Evolutionary conservation across 2,888 invertebrate genomes (phyloP).

Genomic region (Lochmaea crataegi): DNA sequence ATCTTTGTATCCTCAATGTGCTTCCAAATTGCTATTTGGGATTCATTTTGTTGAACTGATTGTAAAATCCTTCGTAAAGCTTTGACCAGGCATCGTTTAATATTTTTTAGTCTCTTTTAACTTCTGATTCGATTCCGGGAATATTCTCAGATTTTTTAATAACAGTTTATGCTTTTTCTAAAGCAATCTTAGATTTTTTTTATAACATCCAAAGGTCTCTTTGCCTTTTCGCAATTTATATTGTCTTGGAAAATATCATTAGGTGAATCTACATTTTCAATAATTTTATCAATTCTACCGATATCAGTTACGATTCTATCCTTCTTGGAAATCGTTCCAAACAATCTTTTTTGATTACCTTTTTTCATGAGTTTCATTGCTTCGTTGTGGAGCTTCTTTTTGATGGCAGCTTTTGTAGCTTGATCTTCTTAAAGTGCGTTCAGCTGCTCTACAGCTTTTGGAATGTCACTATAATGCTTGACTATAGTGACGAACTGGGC

Average conservation of each 20-base stretch:
- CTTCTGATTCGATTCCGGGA: conserved; percentile 73
- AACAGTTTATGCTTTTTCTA: conserved; percentile 82
- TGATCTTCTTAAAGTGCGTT: conserved; percentile 68
- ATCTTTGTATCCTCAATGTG: conserved; percentile 89
- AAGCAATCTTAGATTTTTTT: conserved; percentile 78
- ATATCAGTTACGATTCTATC: conserved; percentile 78
- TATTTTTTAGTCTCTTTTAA: conserved; percentile 71
- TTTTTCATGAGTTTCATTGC: conserved; percentile 84
- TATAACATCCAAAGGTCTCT: conserved; percentile 79
- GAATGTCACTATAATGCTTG: conserved; percentile 66
- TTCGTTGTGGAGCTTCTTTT: conserved; percentile 81
- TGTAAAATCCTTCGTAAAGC: conserved; percentile 78
- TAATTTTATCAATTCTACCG: conserved; percentile 75
- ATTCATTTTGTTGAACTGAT: conserved; percentile 83
- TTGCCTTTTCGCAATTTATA: conserved; percentile 78
- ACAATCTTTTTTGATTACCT: conserved; percentile 82
- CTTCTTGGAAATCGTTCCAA: conserved; percentile 80
- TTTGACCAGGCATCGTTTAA: conserved; percentile 78
- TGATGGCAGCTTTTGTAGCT: conserved; percentile 72
- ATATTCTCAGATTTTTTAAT: conserved; percentile 77
- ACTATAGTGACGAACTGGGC: conserved; percentile 70
- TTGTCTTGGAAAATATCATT: conserved; percentile 80
- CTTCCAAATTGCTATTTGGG: conserved; percentile 92
- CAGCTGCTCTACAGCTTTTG: conserved; percentile 67
- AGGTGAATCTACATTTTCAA: conserved; percentile 74